Base-by-base conservation (phyloP, 1,140 invertebrate species). In the Drosophila repleta region DNA sequence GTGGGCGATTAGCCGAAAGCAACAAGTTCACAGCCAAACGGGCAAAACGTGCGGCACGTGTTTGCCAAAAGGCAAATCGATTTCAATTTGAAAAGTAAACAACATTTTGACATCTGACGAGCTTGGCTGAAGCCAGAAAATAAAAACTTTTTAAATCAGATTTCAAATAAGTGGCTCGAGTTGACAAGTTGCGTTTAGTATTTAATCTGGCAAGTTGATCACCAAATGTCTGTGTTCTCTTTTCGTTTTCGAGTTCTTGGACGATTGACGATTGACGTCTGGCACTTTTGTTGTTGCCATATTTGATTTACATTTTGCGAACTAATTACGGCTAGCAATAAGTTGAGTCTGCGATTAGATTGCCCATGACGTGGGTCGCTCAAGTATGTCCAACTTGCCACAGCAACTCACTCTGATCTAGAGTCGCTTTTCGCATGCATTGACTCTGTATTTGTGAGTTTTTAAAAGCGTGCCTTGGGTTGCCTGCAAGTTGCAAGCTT, bases 271-370 rank as follows among this genome's bases (percentile, higher is more conserved):
- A 35, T 35, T 35, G 32, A 35, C 32, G 4, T 6, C 29, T 29
- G 15, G 15, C 1, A 43, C 18, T 20, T 17, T 13, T 24, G 45
- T 2, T 24, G 18, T 41, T 58, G 55, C 43, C 45, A 24, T 20
- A 15, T 43, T 62, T 56, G 60, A 75, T 70, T 79, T 62, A 29
- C 58, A 74, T 70, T 53, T 46, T 58, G 74, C 77, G 46, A 68
- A 72, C 77, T 84, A 85, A 84, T 84, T 85, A 77, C 63, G 57
- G 17, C 57, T 20, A 48, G 32, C 15, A 29, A 15, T 60, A 57
- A 64, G 49, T 35, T 57, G 71, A 68, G 49, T 65, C 39, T 18
- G 51, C 66, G 82, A 87, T 87, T 85, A 85, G 74, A 84, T 85
- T 71, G 65, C 61, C 62, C 24, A 51, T 81, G 78, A 81, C 69